Evolutionary conservation across 2,113 vertebrate species (phyloP), one percentile per base, ranked within the genome.

Genomic region (Neogale vison): DNA sequence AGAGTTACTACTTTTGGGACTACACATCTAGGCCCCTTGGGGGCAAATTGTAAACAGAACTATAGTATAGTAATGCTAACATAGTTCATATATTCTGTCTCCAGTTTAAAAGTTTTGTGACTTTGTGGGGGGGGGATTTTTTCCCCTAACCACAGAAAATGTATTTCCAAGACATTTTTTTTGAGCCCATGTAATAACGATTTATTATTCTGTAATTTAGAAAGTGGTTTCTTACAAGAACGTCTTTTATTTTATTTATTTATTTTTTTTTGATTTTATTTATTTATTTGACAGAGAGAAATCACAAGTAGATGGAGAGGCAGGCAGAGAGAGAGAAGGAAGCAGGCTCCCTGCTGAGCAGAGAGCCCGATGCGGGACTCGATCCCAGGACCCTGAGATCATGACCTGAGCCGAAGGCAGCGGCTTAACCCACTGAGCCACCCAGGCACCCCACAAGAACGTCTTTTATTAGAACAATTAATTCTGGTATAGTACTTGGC

Each of bases 191-290:
- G 59, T 90, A 17, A 55, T 91, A 83, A 67, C 0, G 4, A 39
- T 45, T 76, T 76, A 80, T 23, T 61, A 88, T 26, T 92, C 3
- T 94, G 0, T 87, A 86, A 50, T 86, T 82, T 72, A 79, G 67
- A 96, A 88, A 39, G 86, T 42, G 57, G 34, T 39, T 84, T 65
- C 34, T 36, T 69, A 69, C 4, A 7, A 69, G 67, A 69, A 69
- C 18, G 8, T 69, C 34, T 72, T 96, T 96, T 52, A 84, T 55
- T 96, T n/a, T n/a, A n/a, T n/a, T n/a, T n/a, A n/a, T n/a, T n/a
- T n/a, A n/a, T n/a, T n/a, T n/a, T n/a, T n/a, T n/a, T n/a, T n/a
- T n/a, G n/a, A n/a, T n/a, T n/a, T n/a, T n/a, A n/a, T n/a, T n/a
- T n/a, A n/a, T n/a, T n/a, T n/a, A n/a, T n/a, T n/a, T n/a, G n/a